These are phyloP conservation scores for Hydra vulgaris DNA, from an alignment of 30 jellyfish, hydroid and myxozoan genomes.

Conservation along the genomic window DNA sequence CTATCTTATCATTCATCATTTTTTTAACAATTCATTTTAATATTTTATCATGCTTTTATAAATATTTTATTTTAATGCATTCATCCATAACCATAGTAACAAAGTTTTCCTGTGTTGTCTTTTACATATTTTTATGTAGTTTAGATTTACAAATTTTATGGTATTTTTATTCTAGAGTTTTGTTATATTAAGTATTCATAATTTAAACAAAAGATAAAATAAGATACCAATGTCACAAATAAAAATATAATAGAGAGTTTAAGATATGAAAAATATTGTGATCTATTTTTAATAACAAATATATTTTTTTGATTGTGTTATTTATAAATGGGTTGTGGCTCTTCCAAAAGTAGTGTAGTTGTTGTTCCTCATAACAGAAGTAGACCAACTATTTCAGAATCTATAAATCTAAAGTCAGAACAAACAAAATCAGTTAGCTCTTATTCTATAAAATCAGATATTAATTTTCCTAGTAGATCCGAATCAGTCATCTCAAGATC, in stretches of 20 bases:
- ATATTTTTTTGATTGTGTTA: too few relatives aligned
- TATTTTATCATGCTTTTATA: not conserved
- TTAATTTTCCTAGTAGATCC: not conserved
- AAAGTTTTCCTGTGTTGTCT: not conserved
- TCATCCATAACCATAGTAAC: not conserved
- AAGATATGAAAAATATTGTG: too few relatives aligned
- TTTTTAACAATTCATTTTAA: not conserved
- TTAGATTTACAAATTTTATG: too few relatives aligned
- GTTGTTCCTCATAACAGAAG: conserved; percentile 20
- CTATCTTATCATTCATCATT: not conserved
- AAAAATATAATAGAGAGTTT: too few relatives aligned
- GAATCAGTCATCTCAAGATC: not conserved
- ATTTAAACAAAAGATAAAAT: too few relatives aligned
- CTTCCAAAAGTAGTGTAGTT: conserved; percentile 9
- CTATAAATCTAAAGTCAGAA: not conserved
- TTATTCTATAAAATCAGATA: not conserved
- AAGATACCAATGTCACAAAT: too few relatives aligned
- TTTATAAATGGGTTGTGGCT: conserved; percentile 34
- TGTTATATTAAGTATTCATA: too few relatives aligned
- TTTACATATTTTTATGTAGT: too few relatives aligned
- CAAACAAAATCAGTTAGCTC: not conserved
- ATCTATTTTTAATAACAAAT: too few relatives aligned
- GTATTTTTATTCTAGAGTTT: too few relatives aligned
- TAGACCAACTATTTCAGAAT: not conserved
- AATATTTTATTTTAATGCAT: not conserved